These are phyloP conservation scores for Thera britannica DNA, from an alignment of 2,888 invertebrate genomes.

Conservation along the genomic window DNA sequence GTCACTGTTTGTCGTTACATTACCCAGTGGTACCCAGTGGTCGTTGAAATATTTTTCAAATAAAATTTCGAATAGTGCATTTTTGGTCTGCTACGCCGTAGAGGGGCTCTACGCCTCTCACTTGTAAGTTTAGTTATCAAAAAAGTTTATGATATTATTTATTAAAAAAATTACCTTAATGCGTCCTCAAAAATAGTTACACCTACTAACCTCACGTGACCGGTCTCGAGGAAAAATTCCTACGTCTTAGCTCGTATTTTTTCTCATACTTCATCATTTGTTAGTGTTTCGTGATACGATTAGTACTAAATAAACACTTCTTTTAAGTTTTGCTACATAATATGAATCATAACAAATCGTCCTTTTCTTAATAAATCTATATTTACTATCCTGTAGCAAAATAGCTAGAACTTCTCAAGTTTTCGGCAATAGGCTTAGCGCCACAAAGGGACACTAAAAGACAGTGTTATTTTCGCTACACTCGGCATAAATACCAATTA, in stretches of 20 bases:
- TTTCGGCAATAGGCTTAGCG: neutral
- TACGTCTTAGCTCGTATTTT: no score
- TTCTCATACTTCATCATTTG: neutral
- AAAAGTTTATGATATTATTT: no score
- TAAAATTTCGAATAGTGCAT: no score
- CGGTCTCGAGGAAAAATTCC: no score
- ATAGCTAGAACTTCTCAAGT: constrained; percentile 2
- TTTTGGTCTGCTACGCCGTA: neutral
- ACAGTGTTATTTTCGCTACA: constrained; percentile 28
- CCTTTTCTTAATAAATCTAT: constrained; percentile 2
- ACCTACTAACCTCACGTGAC: no score
- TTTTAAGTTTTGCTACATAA: neutral
- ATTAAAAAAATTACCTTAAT: no score
- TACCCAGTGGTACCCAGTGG: no score
- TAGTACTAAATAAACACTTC: neutral
- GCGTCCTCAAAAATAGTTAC: no score
- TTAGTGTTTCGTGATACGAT: neutral
- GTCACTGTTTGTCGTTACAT: no score
- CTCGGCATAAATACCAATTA: constrained; percentile 47
- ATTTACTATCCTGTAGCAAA: neutral
- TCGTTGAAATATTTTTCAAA: no score
- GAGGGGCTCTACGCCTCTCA: neutral
- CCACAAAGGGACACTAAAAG: constrained; percentile 10
- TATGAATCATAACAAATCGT: neutral
- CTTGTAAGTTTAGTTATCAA: neutral